Conservation (phyloP, 2,888 invertebrate species). For the Andrena bucephala region DNA sequence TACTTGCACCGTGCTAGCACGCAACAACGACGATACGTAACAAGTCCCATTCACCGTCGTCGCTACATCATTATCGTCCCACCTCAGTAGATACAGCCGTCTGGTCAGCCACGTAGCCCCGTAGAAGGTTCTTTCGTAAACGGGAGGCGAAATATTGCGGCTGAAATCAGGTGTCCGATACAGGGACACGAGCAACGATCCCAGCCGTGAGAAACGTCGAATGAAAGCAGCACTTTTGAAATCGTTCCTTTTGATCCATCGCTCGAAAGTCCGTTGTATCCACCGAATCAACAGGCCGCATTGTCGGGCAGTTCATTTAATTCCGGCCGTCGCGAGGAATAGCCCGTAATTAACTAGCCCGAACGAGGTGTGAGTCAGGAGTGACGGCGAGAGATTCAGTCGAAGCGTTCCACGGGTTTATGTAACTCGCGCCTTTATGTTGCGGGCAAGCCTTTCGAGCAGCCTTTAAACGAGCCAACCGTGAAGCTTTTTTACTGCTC, state of each 20-base stretch:
- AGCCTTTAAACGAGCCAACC: constrained; percentile 54
- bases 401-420: constrained; percentile 55
- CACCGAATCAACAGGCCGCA: constrained; percentile 22
- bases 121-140: constrained; percentile 2
- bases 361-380: constrained; percentile 54
- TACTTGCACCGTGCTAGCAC: too few species aligned
- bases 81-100: constrained; percentile 2
- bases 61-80: neutral
- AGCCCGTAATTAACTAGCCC: constrained; percentile 61
- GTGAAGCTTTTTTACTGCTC: constrained; percentile 45
- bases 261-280: neutral
- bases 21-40: too few species aligned
- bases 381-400: constrained; percentile 52
- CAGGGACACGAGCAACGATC: neutral
- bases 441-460: constrained; percentile 48
- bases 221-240: neutral
- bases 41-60: too few species aligned
- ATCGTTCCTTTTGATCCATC: constrained; percentile 13
- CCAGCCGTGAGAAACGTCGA: neutral
- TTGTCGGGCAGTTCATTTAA: constrained; percentile 32
- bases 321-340: constrained; percentile 35
- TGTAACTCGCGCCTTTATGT: constrained; percentile 59
- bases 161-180: neutral
- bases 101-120: neutral
- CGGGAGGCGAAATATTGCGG: neutral